Evolutionary conservation across 2,888 invertebrate genomes (phyloP), one percentile per base, ranked within the genome.

Genomic region (Oligia fasciuncula): DNA sequence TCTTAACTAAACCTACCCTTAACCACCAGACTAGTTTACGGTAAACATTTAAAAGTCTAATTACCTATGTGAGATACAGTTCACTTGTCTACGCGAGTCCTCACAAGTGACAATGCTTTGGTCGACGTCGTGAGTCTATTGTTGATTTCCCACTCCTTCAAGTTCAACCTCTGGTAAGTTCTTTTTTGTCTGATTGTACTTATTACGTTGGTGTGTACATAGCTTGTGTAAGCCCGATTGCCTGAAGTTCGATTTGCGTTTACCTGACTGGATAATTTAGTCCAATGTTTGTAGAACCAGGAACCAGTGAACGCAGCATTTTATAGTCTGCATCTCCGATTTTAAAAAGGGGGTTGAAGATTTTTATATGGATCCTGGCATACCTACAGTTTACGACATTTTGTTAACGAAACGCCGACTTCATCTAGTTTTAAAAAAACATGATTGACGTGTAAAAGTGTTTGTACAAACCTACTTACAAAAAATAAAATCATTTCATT

Each of bases 31-130:
- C 19, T 40, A 43, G n/a, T n/a, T 35, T 35, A 66, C 43, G n/a
- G 29, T 4, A 77, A 67, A 71, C 23, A 75, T 87, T 87, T 79
- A 87, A 86, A 87, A 73, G 73, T 76, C 76, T 75, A 75, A 85
- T 78, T 73, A n/a, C n/a, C n/a, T n/a, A 77, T 19, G 23, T 8
- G 14, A 54, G 72, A 35, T 43, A 43, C 9, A 62, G 74, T 78
- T 62, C 66, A 86, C 62, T 81, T 73, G 78, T 63, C 0, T 4
- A 67, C 69, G 65, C 35, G 23, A 69, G 35, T 72, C 23, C n/a
- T 51, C 4, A 60, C 57, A 63, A 35, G 54, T 68, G 43, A 75
- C 46, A 54, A 83, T 86, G 86, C 1, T 70, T 2, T 46, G 13
- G 29, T 49, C 13, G 54, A 68, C 14, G 60, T 67, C n/a, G 35